Conservation (phyloP, 1,140 invertebrate species). For the Melanaphis sacchari region DNA sequence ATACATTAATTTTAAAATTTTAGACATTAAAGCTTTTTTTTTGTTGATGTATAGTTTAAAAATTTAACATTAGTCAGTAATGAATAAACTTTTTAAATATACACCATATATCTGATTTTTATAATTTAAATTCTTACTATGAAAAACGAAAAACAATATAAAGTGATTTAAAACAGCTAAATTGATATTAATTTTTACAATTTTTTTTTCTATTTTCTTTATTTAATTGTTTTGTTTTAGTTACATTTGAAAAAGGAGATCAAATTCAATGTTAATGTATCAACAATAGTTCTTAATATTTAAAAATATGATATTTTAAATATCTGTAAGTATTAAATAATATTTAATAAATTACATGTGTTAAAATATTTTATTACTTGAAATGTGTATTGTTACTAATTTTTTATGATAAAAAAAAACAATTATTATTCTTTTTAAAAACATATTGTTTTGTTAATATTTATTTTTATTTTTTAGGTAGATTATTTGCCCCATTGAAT, state of each 20-base stretch:
- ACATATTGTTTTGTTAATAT: too few species aligned
- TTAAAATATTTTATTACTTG: background rate
- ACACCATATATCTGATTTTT: background rate
- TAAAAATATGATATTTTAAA: background rate
- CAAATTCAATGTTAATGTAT: background rate
- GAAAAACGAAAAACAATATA: background rate
- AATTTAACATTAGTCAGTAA: background rate
- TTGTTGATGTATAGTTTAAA: background rate
- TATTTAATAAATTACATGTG: background rate
- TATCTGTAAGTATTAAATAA: background rate
- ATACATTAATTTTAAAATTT: background rate
- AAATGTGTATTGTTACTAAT: background rate
- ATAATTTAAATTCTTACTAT: background rate
- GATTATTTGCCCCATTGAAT: too few species aligned
- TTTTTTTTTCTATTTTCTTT: too few species aligned
- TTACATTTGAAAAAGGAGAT: constrained; percentile 25
- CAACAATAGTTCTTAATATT: background rate
- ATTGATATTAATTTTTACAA: background rate
- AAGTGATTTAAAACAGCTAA: too few species aligned
- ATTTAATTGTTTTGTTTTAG: background rate
- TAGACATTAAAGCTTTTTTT: too few species aligned
- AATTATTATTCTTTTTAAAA: background rate
- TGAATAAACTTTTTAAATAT: background rate
- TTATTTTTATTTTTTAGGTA: too few species aligned
- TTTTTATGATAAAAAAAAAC: background rate